Evolutionary conservation across 2,888 invertebrate genomes (phyloP), one percentile per base, ranked within the genome.

Genomic region (Priocnemis perturbator): DNA sequence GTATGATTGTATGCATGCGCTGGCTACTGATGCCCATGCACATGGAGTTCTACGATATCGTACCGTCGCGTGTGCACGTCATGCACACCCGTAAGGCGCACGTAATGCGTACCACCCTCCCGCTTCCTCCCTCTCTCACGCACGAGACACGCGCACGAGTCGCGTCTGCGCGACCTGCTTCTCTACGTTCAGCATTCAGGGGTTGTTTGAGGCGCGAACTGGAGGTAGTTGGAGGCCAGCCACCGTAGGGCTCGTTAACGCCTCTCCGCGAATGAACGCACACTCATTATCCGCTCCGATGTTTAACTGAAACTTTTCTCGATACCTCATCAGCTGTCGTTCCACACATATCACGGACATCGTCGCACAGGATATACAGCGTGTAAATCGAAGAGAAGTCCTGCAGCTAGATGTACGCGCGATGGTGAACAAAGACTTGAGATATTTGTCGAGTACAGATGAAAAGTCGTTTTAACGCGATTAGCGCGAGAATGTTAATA

Each of bases 131-230:
- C 37, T 26, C 37, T 37, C 37, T 37, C 64, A 50, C 52, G 50
- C 55, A 55, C 7, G 20, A 69, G 50, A 69, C 57, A 67, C 71
- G 69, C 50, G 50, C 63, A 14, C 1, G 21, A 64, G 44, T 56
- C 19, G 70, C 73, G 70, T 67, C 55, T 70, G 73, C 73, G 73
- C 70, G 48, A 48, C 21, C 56, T 47, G 30, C 59, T 23, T 7
- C 30, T 17, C 55, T 62, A 67, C 72, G 64, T 64, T 65, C 67
- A 64, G 71, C 72, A 71, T 60, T 69, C 61, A 75, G 72, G 74
- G 78, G 76, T 76, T 76, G 79, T 77, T 76, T 77, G 69, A 81
- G 76, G 81, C 82, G 84, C 81, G 83, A 81, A 80, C 81, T 78
- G 75, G 73, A 55, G 59, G 23, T 79, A 85, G 82, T 84, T 71